Evolutionary conservation across 23 tunicate genomes (phyloP).

Genomic region (Pegea sp.): DNA sequence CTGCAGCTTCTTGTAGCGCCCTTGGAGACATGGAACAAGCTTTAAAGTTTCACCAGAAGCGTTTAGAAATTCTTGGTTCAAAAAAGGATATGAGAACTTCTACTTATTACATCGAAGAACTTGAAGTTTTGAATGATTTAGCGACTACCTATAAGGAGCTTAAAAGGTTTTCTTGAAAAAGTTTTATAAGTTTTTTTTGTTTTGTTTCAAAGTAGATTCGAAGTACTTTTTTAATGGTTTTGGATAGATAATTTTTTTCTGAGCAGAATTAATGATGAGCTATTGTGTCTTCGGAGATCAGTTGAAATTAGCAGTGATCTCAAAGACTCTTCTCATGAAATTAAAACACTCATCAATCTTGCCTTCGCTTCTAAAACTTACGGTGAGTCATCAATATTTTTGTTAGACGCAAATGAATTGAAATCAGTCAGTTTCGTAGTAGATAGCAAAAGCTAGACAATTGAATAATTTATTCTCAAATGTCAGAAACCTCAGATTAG

Average conservation of each 20-base stretch:
- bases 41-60: constrained; percentile 16
- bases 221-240: neutral
- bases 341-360: constrained; percentile 11
- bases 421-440: no score
- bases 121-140: constrained; percentile 16
- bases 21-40: constrained; percentile 31
- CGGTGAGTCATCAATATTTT: constrained; percentile 5
- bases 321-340: constrained; percentile 9
- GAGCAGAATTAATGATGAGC: constrained; percentile 19
- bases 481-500: no score
- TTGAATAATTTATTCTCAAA: no score
- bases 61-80: constrained; percentile 8
- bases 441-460: no score
- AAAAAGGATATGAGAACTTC: constrained; percentile 16
- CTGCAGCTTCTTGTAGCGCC: constrained; percentile 6
- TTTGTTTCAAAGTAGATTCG: neutral
- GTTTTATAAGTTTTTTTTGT: neutral
- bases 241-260: neutral
- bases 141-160: constrained; percentile 33
- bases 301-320: constrained; percentile 13
- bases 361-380: constrained; percentile 26
- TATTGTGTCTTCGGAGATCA: constrained; percentile 25
- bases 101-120: no score
- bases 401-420: neutral
- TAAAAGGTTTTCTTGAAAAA: constrained; percentile 16